phyloP scores from a whole-genome alignment of 1,140 invertebrate genomes.

The Holcopasites calliopsidis region DNA sequence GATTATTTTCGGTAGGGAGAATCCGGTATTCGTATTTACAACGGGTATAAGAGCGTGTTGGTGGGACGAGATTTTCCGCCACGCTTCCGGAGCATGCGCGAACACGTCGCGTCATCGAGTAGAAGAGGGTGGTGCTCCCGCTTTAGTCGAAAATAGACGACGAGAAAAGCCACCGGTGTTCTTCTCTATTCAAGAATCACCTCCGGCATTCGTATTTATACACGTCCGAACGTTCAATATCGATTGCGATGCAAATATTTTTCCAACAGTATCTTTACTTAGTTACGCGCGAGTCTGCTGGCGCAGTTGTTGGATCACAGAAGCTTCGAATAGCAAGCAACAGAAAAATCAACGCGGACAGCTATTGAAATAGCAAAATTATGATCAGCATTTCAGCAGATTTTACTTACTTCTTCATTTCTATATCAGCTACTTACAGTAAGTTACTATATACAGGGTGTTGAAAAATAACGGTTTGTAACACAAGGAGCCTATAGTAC shows the following conservation, averaged over 20 bases:
- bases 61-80: background rate
- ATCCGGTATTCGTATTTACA: slow-evolving; percentile 57
- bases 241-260: slow-evolving; percentile 3
- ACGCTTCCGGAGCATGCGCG: slow-evolving; percentile 46
- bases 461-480: no score
- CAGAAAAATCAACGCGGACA: no score
- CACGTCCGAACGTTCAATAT: slow-evolving; percentile 22
- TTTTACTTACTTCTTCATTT: no score
- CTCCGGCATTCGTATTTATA: slow-evolving; percentile 46
- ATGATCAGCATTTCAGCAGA: no score
- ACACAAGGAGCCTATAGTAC: no score
- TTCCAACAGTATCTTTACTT: no score
- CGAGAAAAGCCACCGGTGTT: slow-evolving; percentile 34
- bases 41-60: slow-evolving; percentile 27
- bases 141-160: slow-evolving; percentile 63
- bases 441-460: no score
- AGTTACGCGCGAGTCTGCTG: no score
- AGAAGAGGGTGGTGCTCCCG: slow-evolving; percentile 50
- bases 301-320: no score
- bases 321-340: no score
- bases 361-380: no score
- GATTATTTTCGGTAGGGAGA: slow-evolving; percentile 63
- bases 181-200: slow-evolving; percentile 21
- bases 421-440: no score
- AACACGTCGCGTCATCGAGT: background rate